Evolutionary conservation across 2,113 vertebrate genomes (phyloP).

Genomic region (Echinops telfairi): DNA sequence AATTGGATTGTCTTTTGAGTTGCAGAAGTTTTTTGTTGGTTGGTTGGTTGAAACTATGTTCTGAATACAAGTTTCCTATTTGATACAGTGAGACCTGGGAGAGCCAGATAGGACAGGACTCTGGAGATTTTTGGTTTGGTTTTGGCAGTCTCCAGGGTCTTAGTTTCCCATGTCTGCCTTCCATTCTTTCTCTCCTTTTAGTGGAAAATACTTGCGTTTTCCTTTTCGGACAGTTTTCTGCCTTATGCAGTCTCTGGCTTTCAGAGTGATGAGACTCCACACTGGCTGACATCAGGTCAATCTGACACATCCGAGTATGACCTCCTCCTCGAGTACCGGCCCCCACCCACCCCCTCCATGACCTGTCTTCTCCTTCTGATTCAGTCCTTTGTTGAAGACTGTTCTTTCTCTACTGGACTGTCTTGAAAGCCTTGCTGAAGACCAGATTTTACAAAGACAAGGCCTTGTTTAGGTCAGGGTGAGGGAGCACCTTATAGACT

Average conservation of each 20-base stretch:
- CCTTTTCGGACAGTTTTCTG: not conserved
- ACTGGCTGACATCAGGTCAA: too few species aligned
- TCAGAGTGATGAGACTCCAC: not conserved
- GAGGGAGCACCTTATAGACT: not conserved
- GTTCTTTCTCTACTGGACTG: constrained; percentile 12
- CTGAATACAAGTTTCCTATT: not conserved
- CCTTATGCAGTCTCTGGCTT: not conserved
- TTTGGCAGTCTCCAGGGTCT: not conserved
- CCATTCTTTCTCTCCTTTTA: not conserved
- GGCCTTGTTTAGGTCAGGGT: constrained; percentile 16
- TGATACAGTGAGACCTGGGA: not conserved
- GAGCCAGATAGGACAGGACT: not conserved
- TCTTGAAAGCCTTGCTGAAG: constrained; percentile 16
- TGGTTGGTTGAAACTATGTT: not conserved
- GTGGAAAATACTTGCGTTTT: not conserved
- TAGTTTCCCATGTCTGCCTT: not conserved
- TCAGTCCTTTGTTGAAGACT: not conserved
- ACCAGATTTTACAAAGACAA: constrained; percentile 5
- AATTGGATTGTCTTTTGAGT: not conserved
- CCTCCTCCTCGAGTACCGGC: not conserved
- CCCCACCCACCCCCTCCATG: not conserved
- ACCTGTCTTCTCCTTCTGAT: not conserved
- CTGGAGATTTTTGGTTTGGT: not conserved
- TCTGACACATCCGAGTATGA: not conserved
- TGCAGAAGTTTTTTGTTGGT: not conserved